Base-by-base conservation (phyloP, 1,140 invertebrate species). In the Aphelinus atriplicis region DNA sequence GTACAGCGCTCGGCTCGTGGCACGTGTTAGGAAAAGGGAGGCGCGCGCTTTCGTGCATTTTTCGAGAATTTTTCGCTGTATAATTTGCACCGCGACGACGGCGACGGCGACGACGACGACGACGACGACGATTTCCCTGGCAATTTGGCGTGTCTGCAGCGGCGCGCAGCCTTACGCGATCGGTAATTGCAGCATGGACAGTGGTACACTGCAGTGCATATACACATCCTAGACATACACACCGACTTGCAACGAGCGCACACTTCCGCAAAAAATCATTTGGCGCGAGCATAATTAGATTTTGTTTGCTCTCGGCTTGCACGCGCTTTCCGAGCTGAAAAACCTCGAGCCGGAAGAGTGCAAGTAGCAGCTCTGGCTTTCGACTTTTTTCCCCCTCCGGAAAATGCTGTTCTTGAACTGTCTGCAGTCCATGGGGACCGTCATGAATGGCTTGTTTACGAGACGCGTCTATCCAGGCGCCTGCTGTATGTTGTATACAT, bases 251-350 rank as follows among this genome's bases (percentile, higher is more conserved):
- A 43, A 26, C 50, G 7, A n/a, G 6, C 62, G 62, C 45, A 53
- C 48, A 55, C 68, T 71, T 71, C 68, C 68, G 68, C 50, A 62
- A 62, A 71, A 71, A 62, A 51, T 58, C 45, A 6, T 57, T 47
- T n/a, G 26, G 45, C 46, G 3, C 46, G 50, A 6, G 47, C 58
- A 51, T 61, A 71, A 71, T 62, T 71, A 61, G 58, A 62, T 71
- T 62, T 62, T 71, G 58, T 71, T 71, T 71, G 60, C 48, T 61
- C 2, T 60, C 0, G 26, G 26, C 26, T 26, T 26, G 26, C 26
- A 0, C 0, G 10, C 3, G 10, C 43, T 62, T 0, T 62, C 4
- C 7, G 42, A 26, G 7, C 7, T 7, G 2, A 26, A 7, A 45
- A 50, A 47, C 5, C 56, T 69, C 56, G 64, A 43, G 55, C 10